Evolutionary conservation across 2,113 vertebrate genomes (phyloP), one percentile per base, ranked within the genome.

Genomic region (Phaethornis superciliosus): DNA sequence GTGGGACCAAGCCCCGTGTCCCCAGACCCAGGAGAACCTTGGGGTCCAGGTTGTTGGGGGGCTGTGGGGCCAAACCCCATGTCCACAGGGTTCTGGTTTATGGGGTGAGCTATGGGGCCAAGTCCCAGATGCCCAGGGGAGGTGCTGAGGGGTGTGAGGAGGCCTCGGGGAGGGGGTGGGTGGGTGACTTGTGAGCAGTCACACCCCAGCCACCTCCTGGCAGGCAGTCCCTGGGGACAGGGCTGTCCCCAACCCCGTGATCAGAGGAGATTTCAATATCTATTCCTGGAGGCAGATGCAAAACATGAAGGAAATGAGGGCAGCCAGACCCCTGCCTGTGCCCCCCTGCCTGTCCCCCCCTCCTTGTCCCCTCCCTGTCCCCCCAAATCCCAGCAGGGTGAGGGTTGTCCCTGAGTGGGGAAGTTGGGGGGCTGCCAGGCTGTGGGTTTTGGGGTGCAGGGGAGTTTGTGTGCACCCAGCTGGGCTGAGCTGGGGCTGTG

Each of bases 301-400:
- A 96, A 95, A 58, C 3, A 0, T 2, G 16, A 64, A 32, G 64
- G 70, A 68, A 84, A 88, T 37, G 20, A 68, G 54, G 3, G 2
- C 17, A 24, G 37, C 16, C 23, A 2, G 0, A 1, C 10, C 28
- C 15, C 79, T 69, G 27, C 26, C 46, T 33, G 49, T 21, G n/a
- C 42, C 7, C 24, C 12, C 44, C 44, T 46, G 12, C 44, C 44
- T 46, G 44, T 46, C 44, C 12, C 4, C 60, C 32, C 52, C 0
- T 0, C 28, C 16, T 44, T 44, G 44, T 44, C 44, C 44, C 44
- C 44, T 15, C 15, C 44, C 44, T 46, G 44, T 15, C 44, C 16
- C 20, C 27, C n/a, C 22, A 0, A 1, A 10, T 4, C 24, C 22
- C 6, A 0, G 12, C 49, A 42, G 75, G 51, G 19, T 1, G 5